A percentile compares a stretch with the other conserved stretches of the same genome.
These are phyloP conservation scores for Zaprionus gabonicus DNA, from an alignment of 1,140 invertebrate species.

Conservation along the genomic window DNA sequence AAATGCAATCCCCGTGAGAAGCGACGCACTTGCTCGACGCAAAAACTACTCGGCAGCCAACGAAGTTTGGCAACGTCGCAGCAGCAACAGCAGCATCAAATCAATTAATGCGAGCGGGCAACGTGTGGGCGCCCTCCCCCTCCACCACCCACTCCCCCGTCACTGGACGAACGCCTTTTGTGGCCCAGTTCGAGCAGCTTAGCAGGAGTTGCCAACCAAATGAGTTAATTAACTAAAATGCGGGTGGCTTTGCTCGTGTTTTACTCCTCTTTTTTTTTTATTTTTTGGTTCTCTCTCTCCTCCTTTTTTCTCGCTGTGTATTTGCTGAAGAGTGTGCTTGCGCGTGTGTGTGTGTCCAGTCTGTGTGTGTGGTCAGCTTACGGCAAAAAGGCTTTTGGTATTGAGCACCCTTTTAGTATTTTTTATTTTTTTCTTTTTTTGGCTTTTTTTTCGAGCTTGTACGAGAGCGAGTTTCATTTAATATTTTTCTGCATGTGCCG, in stretches of 20 bases:
- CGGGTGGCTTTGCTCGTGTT: slow-evolving; percentile 75
- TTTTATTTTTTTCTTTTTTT: slow-evolving; percentile 29
- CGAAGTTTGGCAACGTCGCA: slow-evolving; percentile 44
- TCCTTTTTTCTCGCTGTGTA: slow-evolving; percentile 36
- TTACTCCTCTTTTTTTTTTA: slow-evolving; percentile 15
- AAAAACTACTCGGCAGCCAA: slow-evolving; percentile 53
- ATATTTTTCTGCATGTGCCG: slow-evolving; percentile 70
- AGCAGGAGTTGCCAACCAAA: slow-evolving; percentile 81
- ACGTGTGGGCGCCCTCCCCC: neutral
- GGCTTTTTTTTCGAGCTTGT: slow-evolving; percentile 39
- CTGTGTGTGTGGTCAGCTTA: slow-evolving; percentile 80
- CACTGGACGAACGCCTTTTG: slow-evolving; percentile 24
- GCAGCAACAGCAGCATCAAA: slow-evolving; percentile 49
- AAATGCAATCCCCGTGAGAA: slow-evolving; percentile 79
- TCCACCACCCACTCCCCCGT: neutral
- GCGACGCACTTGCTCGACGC: slow-evolving; percentile 57
- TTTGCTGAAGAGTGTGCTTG: slow-evolving; percentile 12
- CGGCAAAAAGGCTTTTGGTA: slow-evolving; percentile 71
- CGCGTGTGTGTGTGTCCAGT: slow-evolving; percentile 41
- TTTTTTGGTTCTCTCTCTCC: slow-evolving; percentile 9
- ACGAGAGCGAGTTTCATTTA: slow-evolving; percentile 67
- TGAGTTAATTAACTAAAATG: slow-evolving; percentile 85
- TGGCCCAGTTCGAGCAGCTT: slow-evolving; percentile 64
- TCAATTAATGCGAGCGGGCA: slow-evolving; percentile 63
- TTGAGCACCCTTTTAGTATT: slow-evolving; percentile 75